Base-by-base conservation (phyloP, 1,140 invertebrate genomes). In the Pseudomyrmex concolor region DNA sequence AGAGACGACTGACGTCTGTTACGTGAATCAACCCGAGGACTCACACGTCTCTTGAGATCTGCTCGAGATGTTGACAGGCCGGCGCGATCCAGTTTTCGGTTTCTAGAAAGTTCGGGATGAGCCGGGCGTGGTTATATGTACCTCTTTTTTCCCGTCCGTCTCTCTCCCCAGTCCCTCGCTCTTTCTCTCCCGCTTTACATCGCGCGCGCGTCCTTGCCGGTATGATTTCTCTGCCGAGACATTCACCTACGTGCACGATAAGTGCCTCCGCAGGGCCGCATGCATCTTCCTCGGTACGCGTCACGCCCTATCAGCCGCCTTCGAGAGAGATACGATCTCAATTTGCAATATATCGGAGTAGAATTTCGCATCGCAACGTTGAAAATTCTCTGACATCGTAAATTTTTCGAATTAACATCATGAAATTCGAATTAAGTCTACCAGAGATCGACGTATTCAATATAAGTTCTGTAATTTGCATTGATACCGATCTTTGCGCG, bases 91-190 rank as follows among this genome's bases (percentile, higher is more conserved):
- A 92, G 92, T 92, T 92, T 92, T 92, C 87, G 91, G 91, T 89
- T 91, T 93, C 90, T 93, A 93, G 92, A 93, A 93, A 93, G 92
- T 92, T 34, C 83, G 84, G 88, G 91, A 92, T 92, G 90, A 90
- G 87, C 68, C 86, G 89, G 88, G 89, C 83, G 89, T 91, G 90
- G 90, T 90, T 86, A 88, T 83, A 88, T 91, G 85, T 86, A 19
- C 59, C 60, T 70, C 71, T 54, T 70, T 70, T 59, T 25, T 76
- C 48, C 48, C 1, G 51, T 17, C 22, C 50, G 50, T 82, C 60
- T 72, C 51, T 73, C 84, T 59, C 84, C 25, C n/a, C n/a, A n/a
- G 62, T 88, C 34, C 34, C 55, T 63, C 86, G 67, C 76, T 71
- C 70, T 84, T 70, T 50, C 64, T 55, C 86, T 71, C 82, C 62